Conservation (phyloP, 1,140 invertebrate genomes). For the Drosophila teissieri region DNA sequence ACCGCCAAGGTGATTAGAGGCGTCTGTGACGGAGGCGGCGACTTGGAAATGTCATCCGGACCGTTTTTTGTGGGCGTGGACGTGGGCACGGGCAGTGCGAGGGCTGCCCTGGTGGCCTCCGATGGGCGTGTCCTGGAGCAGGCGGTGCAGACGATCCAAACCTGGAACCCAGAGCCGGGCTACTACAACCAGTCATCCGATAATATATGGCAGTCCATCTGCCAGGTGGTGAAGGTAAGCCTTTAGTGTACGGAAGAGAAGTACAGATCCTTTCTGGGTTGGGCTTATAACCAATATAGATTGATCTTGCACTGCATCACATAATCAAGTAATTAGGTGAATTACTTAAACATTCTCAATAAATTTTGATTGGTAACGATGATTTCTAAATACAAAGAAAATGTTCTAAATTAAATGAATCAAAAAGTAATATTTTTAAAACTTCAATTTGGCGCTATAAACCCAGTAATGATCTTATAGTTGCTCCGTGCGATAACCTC, state of each 20-base stretch:
- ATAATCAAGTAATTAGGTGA: not conserved
- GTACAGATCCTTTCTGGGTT: not conserved
- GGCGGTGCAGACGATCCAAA: slow-evolving; percentile 88
- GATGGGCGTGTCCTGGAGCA: slow-evolving; percentile 89
- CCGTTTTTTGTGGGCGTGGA: slow-evolving; percentile 95
- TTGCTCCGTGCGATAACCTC: slow-evolving; percentile 18
- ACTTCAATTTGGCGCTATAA: not conserved
- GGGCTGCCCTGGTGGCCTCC: slow-evolving; percentile 91
- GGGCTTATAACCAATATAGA: not conserved
- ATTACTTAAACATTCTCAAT: no score
- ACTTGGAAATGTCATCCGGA: slow-evolving; percentile 20
- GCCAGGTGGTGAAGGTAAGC: slow-evolving; percentile 75
- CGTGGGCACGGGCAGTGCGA: slow-evolving; percentile 95
- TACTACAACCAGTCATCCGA: slow-evolving; percentile 97
- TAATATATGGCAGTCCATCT: slow-evolving; percentile 92
- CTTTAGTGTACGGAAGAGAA: not conserved
- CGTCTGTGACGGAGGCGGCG: slow-evolving; percentile 14
- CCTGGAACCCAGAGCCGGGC: slow-evolving; percentile 90
- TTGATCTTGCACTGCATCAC: not conserved
- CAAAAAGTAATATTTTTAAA: no score
- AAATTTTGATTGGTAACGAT: no score
- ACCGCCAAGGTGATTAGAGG: slow-evolving; percentile 49
- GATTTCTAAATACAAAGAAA: not conserved
- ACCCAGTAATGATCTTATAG: slow-evolving; percentile 12
- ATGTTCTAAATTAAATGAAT: no score